A percentile compares a stretch with the other conserved stretches of the same genome.
Evolutionary conservation across 2,797 vertebrate species (phyloP).

Genomic region (Eupleurogrammus muticus): DNA sequence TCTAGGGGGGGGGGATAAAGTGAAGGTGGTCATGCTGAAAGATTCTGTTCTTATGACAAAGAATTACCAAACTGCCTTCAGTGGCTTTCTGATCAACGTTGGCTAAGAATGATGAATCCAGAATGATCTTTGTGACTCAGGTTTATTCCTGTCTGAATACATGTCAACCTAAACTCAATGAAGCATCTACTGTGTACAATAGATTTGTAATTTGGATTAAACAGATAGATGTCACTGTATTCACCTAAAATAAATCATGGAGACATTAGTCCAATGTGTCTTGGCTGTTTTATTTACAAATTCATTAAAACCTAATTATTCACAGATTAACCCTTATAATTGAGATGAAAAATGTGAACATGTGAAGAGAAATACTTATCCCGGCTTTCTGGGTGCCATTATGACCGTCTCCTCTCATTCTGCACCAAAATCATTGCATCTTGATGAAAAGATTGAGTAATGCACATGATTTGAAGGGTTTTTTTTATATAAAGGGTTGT

Average conservation of each 20-base stretch:
- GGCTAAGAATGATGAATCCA: not conserved
- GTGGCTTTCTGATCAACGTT: not conserved
- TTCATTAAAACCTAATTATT: too few relatives aligned
- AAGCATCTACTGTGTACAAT: not conserved
- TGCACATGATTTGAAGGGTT: too few relatives aligned
- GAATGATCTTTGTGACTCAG: not conserved
- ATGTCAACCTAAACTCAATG: not conserved
- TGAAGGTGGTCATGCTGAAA: not conserved
- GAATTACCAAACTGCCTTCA: not conserved
- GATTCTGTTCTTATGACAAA: accelerated
- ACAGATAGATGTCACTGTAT: not conserved
- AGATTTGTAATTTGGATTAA: too few relatives aligned
- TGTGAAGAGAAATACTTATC: too few relatives aligned
- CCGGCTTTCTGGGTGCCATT: too few relatives aligned
- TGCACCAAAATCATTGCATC: too few relatives aligned
- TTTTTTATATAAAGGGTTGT: not conserved
- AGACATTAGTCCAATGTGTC: not conserved
- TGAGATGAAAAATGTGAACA: too few relatives aligned
- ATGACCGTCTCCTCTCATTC: too few relatives aligned
- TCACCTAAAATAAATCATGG: not conserved
- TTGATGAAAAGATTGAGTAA: too few relatives aligned
- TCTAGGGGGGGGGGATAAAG: not conserved
- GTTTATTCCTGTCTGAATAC: too few relatives aligned
- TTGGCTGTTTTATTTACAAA: not conserved
- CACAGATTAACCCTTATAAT: too few relatives aligned